A percentile compares a stretch with the other conserved stretches of the same genome.
phyloP scores from a whole-genome alignment of 2,797 vertebrate genomes.

The Chelmon rostratus region DNA sequence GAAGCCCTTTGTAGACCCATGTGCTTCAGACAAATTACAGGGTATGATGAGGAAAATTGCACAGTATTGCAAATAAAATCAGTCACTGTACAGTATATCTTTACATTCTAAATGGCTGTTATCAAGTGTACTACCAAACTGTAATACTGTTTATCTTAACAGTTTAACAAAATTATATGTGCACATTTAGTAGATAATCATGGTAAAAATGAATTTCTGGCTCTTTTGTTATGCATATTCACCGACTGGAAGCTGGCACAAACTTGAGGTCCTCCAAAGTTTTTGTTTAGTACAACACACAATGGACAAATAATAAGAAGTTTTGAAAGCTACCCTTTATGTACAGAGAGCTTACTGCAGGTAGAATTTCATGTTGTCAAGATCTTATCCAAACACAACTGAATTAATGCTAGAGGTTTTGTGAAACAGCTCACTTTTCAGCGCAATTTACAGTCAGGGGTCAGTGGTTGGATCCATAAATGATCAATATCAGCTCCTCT shows the following conservation, averaged over 20 bases:
- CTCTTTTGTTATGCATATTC: not conserved
- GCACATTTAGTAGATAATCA: slow-evolving; percentile 29
- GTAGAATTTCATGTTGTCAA: not conserved
- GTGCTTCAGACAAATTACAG: slow-evolving; percentile 76
- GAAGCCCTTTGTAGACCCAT: slow-evolving; percentile 55
- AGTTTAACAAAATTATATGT: slow-evolving; percentile 21
- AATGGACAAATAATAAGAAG: not conserved
- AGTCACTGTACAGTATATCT: slow-evolving; percentile 53
- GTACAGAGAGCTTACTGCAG: not conserved
- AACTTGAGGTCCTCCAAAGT: not conserved
- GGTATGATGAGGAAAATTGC: slow-evolving; percentile 71
- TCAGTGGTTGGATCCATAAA: not conserved
- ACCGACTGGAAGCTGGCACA: not conserved
- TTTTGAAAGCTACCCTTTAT: not conserved
- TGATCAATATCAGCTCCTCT: not conserved
- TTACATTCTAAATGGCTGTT: slow-evolving; percentile 73
- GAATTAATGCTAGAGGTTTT: not conserved
- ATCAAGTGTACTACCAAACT: slow-evolving; percentile 41
- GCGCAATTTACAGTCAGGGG: not conserved
- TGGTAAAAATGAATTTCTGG: not conserved
- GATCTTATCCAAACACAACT: not conserved
- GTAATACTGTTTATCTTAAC: slow-evolving; percentile 32
- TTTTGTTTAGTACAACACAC: not conserved
- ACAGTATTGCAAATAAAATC: slow-evolving; percentile 64
- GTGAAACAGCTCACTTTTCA: not conserved